Base-by-base conservation (phyloP, 1,140 invertebrate genomes). In the Drosophila ironensis region DNA sequence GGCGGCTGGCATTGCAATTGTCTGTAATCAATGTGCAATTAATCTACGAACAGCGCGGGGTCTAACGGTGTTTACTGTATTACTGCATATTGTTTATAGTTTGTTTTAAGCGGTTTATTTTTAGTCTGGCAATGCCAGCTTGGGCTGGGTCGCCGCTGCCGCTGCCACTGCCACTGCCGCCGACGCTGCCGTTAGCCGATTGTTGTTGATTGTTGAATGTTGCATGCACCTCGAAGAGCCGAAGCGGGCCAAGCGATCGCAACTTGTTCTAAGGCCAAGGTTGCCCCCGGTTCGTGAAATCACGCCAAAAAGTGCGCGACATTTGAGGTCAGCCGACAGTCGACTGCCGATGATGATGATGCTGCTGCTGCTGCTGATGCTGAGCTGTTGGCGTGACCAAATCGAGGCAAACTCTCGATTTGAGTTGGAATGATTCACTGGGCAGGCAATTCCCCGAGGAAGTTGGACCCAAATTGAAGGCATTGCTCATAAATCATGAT, bases 11-110 rank as follows among this genome's bases (percentile, higher is more conserved):
- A 84, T 73, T 84, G 78, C 54, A 77, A 61, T 82, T 73, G 78
- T 60, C 63, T 66, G 54, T 84, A 82, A 82, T 82, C 78, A 78
- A 66, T 57, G 50, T 84, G 78, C 78, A 84, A 82, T 82, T 82
- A 82, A 84, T 84, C 78, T 84, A 70, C 64, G 72, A 59, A 75
- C 76, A 63, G 51, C 61, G 51, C 48, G 42, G 54, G 61, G 44
- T 38, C 53, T 84, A 82, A 82, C 78, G 72, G 77, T 56, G 33
- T 37, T 37, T 63, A 61, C 52, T 63, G 52, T 56, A 37, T 59
- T 77, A 68, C 51, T 78, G 69, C 59, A 25, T 61, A 44, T 48
- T 48, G 44, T 50, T 33, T 33, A 12, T 33, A 33, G 30, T 33
- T 22, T 70, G 53, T 19, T 47, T 45, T 51, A 17, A 27, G 30